Conservation (phyloP, 2,888 invertebrate genomes). For the Holacanthella duospinosa region DNA sequence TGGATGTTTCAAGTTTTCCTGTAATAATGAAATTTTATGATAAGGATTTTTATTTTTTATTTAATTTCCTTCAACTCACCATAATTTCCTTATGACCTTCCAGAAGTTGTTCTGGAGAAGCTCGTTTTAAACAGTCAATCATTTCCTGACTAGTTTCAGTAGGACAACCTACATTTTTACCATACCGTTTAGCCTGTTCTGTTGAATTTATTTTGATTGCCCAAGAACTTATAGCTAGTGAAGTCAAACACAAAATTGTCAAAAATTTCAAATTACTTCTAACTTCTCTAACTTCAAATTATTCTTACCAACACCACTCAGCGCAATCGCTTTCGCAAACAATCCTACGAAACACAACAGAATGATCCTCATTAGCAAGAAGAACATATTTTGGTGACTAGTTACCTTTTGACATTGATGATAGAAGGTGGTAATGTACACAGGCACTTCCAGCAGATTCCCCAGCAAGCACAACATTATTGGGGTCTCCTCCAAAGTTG, state of each 20-base stretch:
- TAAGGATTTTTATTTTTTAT: no score
- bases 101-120: not conserved
- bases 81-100: not conserved
- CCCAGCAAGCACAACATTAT: not conserved
- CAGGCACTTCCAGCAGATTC: not conserved
- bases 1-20: not conserved
- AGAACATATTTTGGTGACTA: no score
- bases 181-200: not conserved
- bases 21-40: not conserved
- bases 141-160: not conserved
- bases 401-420: conserved; percentile 2
- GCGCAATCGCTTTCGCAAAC: not conserved
- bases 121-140: not conserved
- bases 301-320: not conserved
- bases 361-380: no score
- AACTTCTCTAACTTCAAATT: not conserved
- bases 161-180: not conserved
- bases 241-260: no score
- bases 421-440: not conserved
- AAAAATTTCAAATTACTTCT: no score
- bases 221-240: not conserved
- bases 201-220: not conserved
- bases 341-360: not conserved
- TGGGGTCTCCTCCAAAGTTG: not conserved
- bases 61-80: no score